phyloP scores from a whole-genome alignment of 2,113 vertebrate species.

The Bambusicola thoracicus region DNA sequence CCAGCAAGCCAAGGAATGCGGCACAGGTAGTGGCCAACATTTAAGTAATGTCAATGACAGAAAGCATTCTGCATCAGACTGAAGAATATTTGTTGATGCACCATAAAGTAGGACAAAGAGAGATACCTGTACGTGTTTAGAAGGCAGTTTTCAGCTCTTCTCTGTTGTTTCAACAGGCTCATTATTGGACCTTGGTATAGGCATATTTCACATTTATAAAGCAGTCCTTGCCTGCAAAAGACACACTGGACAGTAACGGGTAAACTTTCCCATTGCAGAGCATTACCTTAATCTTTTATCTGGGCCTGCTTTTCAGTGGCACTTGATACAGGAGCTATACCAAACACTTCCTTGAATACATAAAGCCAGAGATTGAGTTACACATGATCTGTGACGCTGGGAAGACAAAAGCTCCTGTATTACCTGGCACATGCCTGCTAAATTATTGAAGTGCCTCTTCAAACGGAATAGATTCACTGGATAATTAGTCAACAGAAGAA shows the following conservation, averaged over 20 bases:
- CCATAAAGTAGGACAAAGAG: background rate
- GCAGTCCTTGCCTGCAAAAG: background rate
- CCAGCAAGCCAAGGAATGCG: background rate
- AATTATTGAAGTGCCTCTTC: constrained; percentile 67
- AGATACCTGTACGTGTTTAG: background rate
- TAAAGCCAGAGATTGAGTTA: constrained; percentile 59
- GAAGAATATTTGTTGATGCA: background rate
- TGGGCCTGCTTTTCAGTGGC: constrained; percentile 43
- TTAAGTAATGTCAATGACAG: background rate
- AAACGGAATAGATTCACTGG: constrained; percentile 32
- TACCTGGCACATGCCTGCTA: constrained; percentile 67
- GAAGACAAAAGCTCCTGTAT: constrained; percentile 67
- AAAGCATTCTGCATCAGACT: background rate
- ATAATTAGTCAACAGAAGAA: constrained; percentile 67
- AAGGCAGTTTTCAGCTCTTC: background rate
- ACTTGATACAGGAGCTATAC: constrained; percentile 61
- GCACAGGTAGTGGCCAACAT: background rate
- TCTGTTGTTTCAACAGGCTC: background rate
- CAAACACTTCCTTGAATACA: constrained; percentile 66
- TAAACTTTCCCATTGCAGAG: background rate
- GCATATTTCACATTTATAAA: background rate
- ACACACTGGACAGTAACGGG: constrained; percentile 6
- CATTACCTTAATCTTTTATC: constrained; percentile 52
- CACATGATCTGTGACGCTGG: constrained; percentile 30
- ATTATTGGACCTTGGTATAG: background rate